Conservation (phyloP, 2,888 invertebrate species). For the Ryuthela nishihirai region DNA sequence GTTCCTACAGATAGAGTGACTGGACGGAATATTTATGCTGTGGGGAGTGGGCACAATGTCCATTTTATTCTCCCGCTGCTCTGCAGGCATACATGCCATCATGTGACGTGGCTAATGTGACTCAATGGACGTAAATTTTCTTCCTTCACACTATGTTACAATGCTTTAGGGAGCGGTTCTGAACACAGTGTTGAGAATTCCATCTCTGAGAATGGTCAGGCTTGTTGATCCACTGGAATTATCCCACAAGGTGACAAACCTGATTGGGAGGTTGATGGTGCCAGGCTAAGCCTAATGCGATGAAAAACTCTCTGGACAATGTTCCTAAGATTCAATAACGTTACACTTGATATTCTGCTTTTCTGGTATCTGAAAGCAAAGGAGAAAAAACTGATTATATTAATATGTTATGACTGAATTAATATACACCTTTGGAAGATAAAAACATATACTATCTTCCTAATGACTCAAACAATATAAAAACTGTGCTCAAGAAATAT, state of each 20-base stretch:
- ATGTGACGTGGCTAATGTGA: neutral
- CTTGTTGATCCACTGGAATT: too few species aligned
- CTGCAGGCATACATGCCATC: neutral
- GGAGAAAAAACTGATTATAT: neutral
- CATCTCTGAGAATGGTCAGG: too few species aligned
- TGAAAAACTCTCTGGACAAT: constrained; percentile 29
- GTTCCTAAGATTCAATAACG: constrained; percentile 30
- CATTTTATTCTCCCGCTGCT: constrained; percentile 6
- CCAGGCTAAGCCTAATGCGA: constrained; percentile 36
- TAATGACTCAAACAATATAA: too few species aligned
- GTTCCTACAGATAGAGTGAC: constrained; percentile 34
- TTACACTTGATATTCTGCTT: constrained; percentile 38
- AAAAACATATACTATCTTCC: too few species aligned
- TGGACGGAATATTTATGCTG: constrained; percentile 39
- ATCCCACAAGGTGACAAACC: too few species aligned
- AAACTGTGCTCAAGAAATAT: too few species aligned
- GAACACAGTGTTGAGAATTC: too few species aligned
- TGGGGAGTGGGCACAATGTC: constrained; percentile 35
- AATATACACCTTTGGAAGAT: too few species aligned
- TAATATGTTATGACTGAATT: neutral
- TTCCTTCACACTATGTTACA: neutral
- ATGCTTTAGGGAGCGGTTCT: too few species aligned
- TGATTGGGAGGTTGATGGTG: constrained; percentile 12
- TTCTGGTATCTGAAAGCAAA: constrained; percentile 31
- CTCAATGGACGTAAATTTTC: neutral